Evolutionary conservation across 1,140 invertebrate species (phyloP).

Genomic region (Bombus waltoni): DNA sequence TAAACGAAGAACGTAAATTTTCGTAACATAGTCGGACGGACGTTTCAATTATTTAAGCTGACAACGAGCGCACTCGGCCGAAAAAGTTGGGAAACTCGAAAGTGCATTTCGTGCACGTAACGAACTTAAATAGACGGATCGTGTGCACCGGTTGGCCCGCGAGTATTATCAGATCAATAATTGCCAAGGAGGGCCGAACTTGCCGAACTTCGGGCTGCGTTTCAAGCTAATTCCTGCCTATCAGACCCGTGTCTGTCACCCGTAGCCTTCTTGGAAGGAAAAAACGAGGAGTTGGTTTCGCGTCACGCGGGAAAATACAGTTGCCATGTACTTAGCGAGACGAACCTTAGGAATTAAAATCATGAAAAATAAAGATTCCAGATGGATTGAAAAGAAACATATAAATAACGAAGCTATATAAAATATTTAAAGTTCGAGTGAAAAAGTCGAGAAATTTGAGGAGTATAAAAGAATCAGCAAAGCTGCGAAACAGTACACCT

Average conservation of each 20-base stretch:
- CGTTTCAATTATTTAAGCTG: conserved; percentile 62
- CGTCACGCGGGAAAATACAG: neutral
- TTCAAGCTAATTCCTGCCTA: conserved; percentile 38
- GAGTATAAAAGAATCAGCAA: too few species aligned
- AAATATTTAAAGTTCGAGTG: neutral
- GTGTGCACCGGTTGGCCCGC: conserved; percentile 55
- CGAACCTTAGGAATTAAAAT: neutral
- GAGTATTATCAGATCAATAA: conserved; percentile 65
- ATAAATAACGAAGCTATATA: neutral
- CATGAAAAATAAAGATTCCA: too few species aligned
- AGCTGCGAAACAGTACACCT: neutral
- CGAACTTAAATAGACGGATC: conserved; percentile 58
- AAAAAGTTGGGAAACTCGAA: conserved; percentile 60
- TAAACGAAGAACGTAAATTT: neutral
- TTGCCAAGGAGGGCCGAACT: conserved; percentile 54
- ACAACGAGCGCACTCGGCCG: conserved; percentile 38
- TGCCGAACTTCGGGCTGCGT: conserved; percentile 54
- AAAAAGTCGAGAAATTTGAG: too few species aligned
- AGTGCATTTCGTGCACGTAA: conserved; percentile 65
- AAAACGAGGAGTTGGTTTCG: neutral
- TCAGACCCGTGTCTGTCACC: conserved; percentile 25
- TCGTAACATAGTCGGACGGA: conserved; percentile 5
- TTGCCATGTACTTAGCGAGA: neutral
- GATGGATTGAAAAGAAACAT: neutral
- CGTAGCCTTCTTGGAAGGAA: neutral